Evolutionary conservation across 2,888 invertebrate species (phyloP), one percentile per base, ranked within the genome.

Genomic region (Ichneumoninae sp.): DNA sequence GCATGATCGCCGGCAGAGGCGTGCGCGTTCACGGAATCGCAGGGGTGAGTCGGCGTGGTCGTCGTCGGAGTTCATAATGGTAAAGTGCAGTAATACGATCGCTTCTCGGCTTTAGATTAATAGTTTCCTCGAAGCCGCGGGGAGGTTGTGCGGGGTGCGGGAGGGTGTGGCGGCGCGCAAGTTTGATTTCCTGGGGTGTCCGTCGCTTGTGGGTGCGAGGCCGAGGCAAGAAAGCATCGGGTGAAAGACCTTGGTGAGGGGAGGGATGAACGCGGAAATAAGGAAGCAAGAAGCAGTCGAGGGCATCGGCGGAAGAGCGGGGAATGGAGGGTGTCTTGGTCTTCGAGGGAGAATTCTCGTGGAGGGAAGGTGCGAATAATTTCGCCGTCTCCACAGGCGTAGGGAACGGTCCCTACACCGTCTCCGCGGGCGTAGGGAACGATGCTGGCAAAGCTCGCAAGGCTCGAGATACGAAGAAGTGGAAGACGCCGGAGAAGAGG

Each of bases 41-140:
- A 54, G 57, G 80, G 85, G 77, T 80, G 72, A 72, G 65, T 80
- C 74, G 57, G 47, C 54, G 71, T 44, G 62, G 71, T 68, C 57
- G 62, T 80, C 57, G 76, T 83, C 66, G 88, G 88, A 89, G 90
- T 90, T 90, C 89, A 90, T 90, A 90, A 91, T 90, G 89, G 88
- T 88, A 88, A 90, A 89, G 90, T 89, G 91, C 90, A 90, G 91
- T 89, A 89, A 89, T 89, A 86, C 86, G 89, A 89, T 89, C 88
- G 86, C 88, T 89, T 88, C 87, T 86, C 83, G 84, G 88, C 89
- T 87, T 87, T 86, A 87, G 88, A 89, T 89, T 89, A 89, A 89
- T 89, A 89, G 89, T 89, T 87, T 86, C 85, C 85, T 79, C 70
- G 76, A 83, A 79, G 85, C 87, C 82, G 65, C 86, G 83, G 85